Evolutionary conservation across 1,140 invertebrate genomes (phyloP), one percentile per base, ranked within the genome.

Genomic region (Brachionus rotundiformis): DNA sequence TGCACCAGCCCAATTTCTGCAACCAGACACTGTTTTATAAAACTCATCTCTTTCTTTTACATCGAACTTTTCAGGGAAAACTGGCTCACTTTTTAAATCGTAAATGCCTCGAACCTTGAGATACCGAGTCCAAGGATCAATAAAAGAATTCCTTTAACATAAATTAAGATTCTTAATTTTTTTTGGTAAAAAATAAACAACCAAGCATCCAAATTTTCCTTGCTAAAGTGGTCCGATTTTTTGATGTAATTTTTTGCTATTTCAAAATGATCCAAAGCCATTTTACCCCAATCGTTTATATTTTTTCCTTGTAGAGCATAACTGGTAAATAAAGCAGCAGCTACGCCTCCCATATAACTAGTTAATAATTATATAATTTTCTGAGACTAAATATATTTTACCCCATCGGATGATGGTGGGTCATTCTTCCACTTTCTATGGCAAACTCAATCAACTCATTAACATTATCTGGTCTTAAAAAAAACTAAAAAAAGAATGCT

Each of bases 351-450:
- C 29, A 88, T 82, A 81, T 85, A 73, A 6, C 61, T 63, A 1
- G 6, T 11, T 13, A 63, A 63, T 27, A 63, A 11, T 27, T 0
- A 63, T 27, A 3, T 31, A 1, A 11, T 16, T 63, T 29, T 25
- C 3, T 36, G 8, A 36, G 11, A n/a, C 47, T 5, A 49, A 49
- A 19, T 49, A 29, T 11, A 27, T 11, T 33, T 63, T 63, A 87
- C 13, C 87, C 87, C 27, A 85, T 86, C 2, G 86, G 86, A 65
- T 87, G 85, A 80, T 87, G 84, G 82, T 88, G 87, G 16, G 87
- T 87, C 86, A 87, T 87, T 13, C 87, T 83, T 0, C 86, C 87
- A 68, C 83, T 83, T 81, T 88, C 87, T 0, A 87, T 82, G 68
- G 85, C 84, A 3, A 86, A 85, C 11, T 84, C 84, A 41, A 88